Evolutionary conservation across 2,113 vertebrate species (phyloP).

Genomic region (Melanerpes formicivorus): DNA sequence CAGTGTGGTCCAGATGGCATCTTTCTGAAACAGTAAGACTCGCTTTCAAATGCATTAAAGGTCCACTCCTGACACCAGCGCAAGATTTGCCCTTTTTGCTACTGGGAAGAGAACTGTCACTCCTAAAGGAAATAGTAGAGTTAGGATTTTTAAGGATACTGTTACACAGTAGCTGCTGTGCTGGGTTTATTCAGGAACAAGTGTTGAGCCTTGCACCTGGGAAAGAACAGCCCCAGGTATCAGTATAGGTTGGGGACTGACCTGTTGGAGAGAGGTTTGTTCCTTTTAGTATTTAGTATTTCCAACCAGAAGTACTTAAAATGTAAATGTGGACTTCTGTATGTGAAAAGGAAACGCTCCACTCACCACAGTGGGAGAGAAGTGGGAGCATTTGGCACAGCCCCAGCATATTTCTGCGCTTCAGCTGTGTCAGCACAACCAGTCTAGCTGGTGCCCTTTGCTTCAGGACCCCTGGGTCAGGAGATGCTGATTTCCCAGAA

Average conservation of each 20-base stretch:
- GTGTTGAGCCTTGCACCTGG: no score
- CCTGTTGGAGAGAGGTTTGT: neutral
- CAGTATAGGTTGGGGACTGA: no score
- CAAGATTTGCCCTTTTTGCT: neutral
- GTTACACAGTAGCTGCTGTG: neutral
- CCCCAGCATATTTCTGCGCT: neutral
- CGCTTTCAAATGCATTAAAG: neutral
- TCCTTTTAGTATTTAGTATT: neutral
- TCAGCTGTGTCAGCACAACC: neutral
- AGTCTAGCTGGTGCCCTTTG: neutral
- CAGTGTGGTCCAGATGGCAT: neutral
- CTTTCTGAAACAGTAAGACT: neutral
- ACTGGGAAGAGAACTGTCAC: neutral
- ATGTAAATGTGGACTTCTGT: neutral
- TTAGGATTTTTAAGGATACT: neutral
- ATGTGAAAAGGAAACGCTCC: neutral
- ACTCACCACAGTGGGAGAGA: neutral
- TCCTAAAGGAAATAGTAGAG: neutral
- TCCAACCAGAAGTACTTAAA: neutral
- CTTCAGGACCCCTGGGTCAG: neutral
- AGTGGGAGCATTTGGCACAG: neutral
- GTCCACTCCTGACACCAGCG: neutral
- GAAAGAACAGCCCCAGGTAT: no score
- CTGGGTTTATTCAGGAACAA: neutral
- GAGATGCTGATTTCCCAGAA: neutral